Evolutionary conservation across 2,888 invertebrate species (phyloP).

Genomic region (Rapana venosa): DNA sequence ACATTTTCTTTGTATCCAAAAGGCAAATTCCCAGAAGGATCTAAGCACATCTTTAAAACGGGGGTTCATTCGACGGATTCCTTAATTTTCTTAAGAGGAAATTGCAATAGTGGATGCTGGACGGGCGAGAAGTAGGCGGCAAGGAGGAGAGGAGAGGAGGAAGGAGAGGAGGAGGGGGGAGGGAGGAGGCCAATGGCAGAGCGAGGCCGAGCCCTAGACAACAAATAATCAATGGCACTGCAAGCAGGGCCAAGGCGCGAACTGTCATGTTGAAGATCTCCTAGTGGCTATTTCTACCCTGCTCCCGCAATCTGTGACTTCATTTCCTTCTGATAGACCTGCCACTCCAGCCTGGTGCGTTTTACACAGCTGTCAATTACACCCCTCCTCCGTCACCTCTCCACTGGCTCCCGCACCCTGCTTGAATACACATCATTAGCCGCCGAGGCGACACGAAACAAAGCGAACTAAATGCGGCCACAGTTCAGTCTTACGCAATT

Average conservation of each 20-base stretch:
- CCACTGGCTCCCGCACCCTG: constrained; percentile 16
- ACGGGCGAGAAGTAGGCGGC: constrained; percentile 29
- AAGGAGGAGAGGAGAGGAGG: not conserved
- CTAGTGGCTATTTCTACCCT: constrained; percentile 45
- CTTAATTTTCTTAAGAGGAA: constrained; percentile 50
- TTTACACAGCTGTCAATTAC: constrained; percentile 45
- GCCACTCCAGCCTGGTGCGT: constrained; percentile 40
- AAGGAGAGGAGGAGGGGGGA: not conserved
- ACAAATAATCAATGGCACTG: constrained; percentile 43
- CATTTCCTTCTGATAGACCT: constrained; percentile 46
- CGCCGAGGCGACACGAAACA: constrained; percentile 34
- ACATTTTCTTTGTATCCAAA: constrained; percentile 40
- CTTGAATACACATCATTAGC: constrained; percentile 47
- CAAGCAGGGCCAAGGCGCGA: constrained; percentile 39
- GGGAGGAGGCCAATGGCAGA: constrained; percentile 5
- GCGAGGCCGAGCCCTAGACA: constrained; percentile 35
- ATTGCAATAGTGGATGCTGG: constrained; percentile 42
- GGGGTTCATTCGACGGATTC: constrained; percentile 35
- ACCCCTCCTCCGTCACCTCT: constrained; percentile 39
- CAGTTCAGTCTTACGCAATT: constrained; percentile 42
- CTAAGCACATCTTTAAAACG: constrained; percentile 41
- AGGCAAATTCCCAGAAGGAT: constrained; percentile 40
- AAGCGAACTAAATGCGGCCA: constrained; percentile 39
- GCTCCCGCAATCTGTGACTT: constrained; percentile 46
- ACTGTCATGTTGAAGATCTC: constrained; percentile 41